Evolutionary conservation across 2,113 vertebrate genomes (phyloP), one percentile per base, ranked within the genome.

Genomic region (Butastur rufipennis): DNA sequence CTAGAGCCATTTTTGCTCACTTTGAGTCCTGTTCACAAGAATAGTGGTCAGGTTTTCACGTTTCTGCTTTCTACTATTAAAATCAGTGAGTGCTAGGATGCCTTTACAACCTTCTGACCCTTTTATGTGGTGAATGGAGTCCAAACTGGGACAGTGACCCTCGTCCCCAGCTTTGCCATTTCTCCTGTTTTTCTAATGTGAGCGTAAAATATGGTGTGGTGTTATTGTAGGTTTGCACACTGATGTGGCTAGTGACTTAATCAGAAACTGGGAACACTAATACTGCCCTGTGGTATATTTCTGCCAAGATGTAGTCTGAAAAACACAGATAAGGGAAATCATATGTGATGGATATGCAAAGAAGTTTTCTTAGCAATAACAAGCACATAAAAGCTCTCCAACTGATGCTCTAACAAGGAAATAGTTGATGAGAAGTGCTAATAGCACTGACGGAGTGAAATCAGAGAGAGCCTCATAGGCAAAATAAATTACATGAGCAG

Each of bases 311-410:
- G 18, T 29, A 82, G 78, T 22, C 89, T 95, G 94, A 95, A 91
- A 85, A 93, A 75, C 61, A 77, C 23, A 82, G 96, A 89, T 94
- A 91, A 89, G 81, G 65, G 29, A 70, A 95, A 95, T 91, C 45
- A 47, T 48, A 73, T 43, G 25, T 56, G 38, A 61, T 82, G n/a
- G 43, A 70, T 80, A 87, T 42, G 45, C 27, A 89, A 86, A 86
- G 31, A 75, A 36, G 17, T 73, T 87, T 92, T 86, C 78, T 74
- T 45, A 93, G 66, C 50, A 82, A 43, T 91, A 87, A 61, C 36
- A 73, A 94, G 48, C 53, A 42, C 43, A 70, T 88, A 43, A 86
- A 94, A 88, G 48, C 84, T 71, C 58, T 93, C 71, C n/a, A 77
- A 31, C 25, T 66, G 58, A 12, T 77, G 40, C 22, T 92, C 38